Evolutionary conservation across 2,113 vertebrate genomes (phyloP), one percentile per base, ranked within the genome.

Genomic region (Trogon melanurus): DNA sequence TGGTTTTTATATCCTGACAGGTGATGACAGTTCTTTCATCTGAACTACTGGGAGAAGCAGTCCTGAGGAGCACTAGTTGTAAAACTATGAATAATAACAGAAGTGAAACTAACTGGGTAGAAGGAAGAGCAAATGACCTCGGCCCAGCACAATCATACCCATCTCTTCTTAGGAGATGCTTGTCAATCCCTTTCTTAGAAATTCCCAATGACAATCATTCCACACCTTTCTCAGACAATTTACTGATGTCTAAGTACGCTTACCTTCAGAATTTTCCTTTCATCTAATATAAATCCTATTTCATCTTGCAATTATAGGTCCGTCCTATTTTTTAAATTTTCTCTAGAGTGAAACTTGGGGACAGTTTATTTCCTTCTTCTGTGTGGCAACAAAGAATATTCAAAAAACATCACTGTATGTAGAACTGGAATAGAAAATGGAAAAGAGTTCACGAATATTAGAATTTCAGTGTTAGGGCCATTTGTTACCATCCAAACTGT

Each of bases 71-170:
- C 9, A 53, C 29, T 45, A 65, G 30, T n/a, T n/a, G 9, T 22
- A 69, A 91, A 85, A 75, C 53, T 22, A 82, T 25, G 21, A 91
- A 57, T 10, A 44, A 15, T 32, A 84, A 25, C 2, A 48, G 12
- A 73, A 60, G 2, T 30, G 18, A 75, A 88, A 71, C 18, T 25
- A 51, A 36, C 23, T 64, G 9, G 12, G 3, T 21, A 67, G 21
- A 74, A 27, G 17, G 64, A 87, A 85, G n/a, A 83, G 25, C 5
- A 76, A 85, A 91, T 22, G 2, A 69, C 27, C 12, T 17, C 16
- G 8, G 48, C n/a, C 0, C 0, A 75, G 21, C 30, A 72, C 29
- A 79, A 5, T 26, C 78, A 53, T 36, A 72, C 2, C 17, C 8
- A 16, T 64, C 29, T 64, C 65, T 91, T 73, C 67, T 72, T 85